Evolutionary conservation across 2,888 invertebrate genomes (phyloP), one percentile per base, ranked within the genome.

Genomic region (Drosophila setosimentum): DNA sequence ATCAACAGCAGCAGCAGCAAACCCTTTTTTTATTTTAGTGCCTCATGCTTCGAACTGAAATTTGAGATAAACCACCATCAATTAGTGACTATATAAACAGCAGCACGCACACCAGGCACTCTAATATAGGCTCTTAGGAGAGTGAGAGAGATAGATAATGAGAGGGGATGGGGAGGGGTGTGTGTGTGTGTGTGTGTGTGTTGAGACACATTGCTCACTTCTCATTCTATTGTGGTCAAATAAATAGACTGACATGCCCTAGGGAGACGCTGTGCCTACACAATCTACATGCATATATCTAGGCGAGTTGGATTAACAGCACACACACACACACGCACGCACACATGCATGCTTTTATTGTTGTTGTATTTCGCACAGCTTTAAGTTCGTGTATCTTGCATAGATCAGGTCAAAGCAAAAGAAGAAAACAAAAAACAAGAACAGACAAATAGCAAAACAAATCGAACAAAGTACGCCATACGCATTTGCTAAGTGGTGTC

Each of bases 401-500:
- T 33, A 60, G 68, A 74, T 76, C 61, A 58, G 30, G 27, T 35
- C 58, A 62, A 29, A 60, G 21, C 30, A 49, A 18, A 35, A 21
- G 6, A 30, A 18, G 27, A 45, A 50, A 55, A 50, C 16, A 30
- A 6, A 18, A 30, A 60, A 30, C 59, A 35, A 53, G 30, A 51
- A 60, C 18, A 40, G 24, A 30, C n/a, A 37, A 18, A 40, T 11
- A 54, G 45, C 53, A 78, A 67, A 67, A 67, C 58, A 63, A 68
- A 30, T 60, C 45, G 49, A 48, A 68, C 51, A 55, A 76, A 67
- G 76, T 63, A 53, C 50, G 63, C 72, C 72, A 50, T 50, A 78
- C 89, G 77, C 45, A 45, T 80, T 87, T 51, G 81, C 80, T 86
- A 86, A 91, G 91, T 87, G 91, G 77, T 91, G 77, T 89, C 88